Base-by-base conservation (phyloP, 2,797 vertebrate species). In the Sebastes oblongus region DNA sequence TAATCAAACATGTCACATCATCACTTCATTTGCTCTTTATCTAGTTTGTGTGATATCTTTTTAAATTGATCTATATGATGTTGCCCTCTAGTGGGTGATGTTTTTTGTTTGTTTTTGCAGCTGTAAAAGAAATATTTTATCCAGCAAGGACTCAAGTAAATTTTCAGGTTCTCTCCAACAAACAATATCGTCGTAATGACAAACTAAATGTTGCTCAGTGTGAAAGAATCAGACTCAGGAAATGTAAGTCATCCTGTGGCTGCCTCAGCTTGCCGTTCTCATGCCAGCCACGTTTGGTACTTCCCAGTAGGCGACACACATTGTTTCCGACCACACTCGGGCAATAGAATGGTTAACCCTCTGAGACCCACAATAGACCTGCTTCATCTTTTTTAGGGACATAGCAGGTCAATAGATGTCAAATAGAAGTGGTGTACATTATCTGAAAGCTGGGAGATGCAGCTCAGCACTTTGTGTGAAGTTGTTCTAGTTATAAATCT, bases 191-290 rank as follows among this genome's bases (percentile, higher is more conserved):
- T 32, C 34, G 24, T 24, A 16, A 24, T 50, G 25, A 42, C n/a
- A 18, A 32, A 8, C 8, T n/a, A 4, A 27, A 64, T 30, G 2
- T 30, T 12, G 6, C 12, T 66, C 6, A 1, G 6, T 12, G 25
- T 27, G 14, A 77, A 71, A 24, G 14, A 72, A 54, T 78, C 54
- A 4, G 64, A n/a, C 42, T 79, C 10, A 72, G 87, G 80, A 85
- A 86, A 80, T 65, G 27, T 77, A 62, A 84, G 64, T 79, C 76
- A 78, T 4, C 34, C 3, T 13, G 34, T 22, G 60, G 61, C 46
- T 61, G 4, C 39, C 25, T 62, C 55, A 42, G 39, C 30, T 39
- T 50, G 32, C 16, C 39, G 12, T 24, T 65, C 32, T 22, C 27
- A 3, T 52, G 42, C n/a, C 39, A 61, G 70, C 24, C 20, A 6